Evolutionary conservation across 2,888 invertebrate species (phyloP).

Genomic region (Epirrhoe tristata): DNA sequence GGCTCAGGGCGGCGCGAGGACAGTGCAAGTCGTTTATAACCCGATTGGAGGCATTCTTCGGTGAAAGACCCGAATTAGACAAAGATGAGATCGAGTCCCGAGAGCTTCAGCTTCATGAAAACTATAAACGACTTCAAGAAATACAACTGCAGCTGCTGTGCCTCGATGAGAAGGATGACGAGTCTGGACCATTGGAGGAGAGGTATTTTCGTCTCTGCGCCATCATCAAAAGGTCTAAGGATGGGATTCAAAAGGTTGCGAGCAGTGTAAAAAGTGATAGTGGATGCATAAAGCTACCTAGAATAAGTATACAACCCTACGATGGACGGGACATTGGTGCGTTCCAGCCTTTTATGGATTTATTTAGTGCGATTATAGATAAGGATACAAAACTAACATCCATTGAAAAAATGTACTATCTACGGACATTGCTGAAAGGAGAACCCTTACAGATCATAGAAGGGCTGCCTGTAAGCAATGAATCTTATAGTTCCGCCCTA

Average conservation of each 20-base stretch:
- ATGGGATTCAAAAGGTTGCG: background rate
- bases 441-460: constrained; percentile 9
- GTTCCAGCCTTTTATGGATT: constrained; percentile 5
- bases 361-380: constrained; percentile 4
- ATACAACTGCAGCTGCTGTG: background rate
- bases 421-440: background rate
- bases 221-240: background rate
- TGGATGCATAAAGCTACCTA: constrained; percentile 1
- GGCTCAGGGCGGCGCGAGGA: no score
- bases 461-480: constrained; percentile 7
- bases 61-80: background rate
- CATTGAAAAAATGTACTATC: constrained; percentile 6
- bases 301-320: constrained; percentile 4
- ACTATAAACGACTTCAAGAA: background rate
- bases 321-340: background rate
- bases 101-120: background rate
- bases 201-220: background rate
- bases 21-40: background rate
- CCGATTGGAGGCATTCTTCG: background rate
- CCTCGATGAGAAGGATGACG: background rate
- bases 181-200: background rate
- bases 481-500: background rate
- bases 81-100: no score
- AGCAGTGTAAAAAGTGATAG: background rate
- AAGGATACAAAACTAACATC: background rate